Percentiles rank a stretch among this genome's conserved stretches.
These are phyloP conservation scores for Platerodrilus igneus DNA, from an alignment of 2,888 invertebrate species.

Conservation along the genomic window DNA sequence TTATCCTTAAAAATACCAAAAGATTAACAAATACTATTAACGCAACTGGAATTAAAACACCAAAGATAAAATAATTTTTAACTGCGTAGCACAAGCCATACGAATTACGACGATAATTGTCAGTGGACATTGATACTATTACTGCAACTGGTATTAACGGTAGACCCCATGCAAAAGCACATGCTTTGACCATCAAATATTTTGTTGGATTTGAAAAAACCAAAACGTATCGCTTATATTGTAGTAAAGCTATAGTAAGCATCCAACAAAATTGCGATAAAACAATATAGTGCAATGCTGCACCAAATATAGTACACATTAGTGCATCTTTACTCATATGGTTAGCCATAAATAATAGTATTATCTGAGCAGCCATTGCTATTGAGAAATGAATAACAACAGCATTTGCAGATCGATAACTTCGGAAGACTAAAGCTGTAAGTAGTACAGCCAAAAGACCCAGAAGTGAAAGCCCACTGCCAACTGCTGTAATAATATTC, in stretches of 20 bases:
- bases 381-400: constrained; percentile 54
- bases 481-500: constrained; percentile 46
- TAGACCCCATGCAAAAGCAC: constrained; percentile 57
- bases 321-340: constrained; percentile 40
- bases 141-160: constrained; percentile 51
- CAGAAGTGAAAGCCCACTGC: constrained; percentile 49
- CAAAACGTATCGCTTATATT: constrained; percentile 58
- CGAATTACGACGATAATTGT: constrained; percentile 33
- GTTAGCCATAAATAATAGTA: constrained; percentile 45
- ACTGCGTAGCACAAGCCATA: constrained; percentile 50
- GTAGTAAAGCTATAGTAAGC: constrained; percentile 60
- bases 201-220: constrained; percentile 56
- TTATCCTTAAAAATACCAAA: constrained; percentile 45
- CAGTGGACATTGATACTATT: constrained; percentile 6
- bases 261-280: constrained; percentile 64
- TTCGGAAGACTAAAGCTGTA: constrained; percentile 51
- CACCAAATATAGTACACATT: constrained; percentile 54
- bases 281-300: constrained; percentile 57
- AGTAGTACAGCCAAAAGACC: constrained; percentile 48
- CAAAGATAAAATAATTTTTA: constrained; percentile 50
- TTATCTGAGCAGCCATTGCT: constrained; percentile 46
- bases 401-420: constrained; percentile 56
- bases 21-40: constrained; percentile 52
- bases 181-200: constrained; percentile 55
- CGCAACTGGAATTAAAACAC: constrained; percentile 52